Evolutionary conservation across 2,888 invertebrate species (phyloP).

Genomic region (Tetranychus piercei): DNA sequence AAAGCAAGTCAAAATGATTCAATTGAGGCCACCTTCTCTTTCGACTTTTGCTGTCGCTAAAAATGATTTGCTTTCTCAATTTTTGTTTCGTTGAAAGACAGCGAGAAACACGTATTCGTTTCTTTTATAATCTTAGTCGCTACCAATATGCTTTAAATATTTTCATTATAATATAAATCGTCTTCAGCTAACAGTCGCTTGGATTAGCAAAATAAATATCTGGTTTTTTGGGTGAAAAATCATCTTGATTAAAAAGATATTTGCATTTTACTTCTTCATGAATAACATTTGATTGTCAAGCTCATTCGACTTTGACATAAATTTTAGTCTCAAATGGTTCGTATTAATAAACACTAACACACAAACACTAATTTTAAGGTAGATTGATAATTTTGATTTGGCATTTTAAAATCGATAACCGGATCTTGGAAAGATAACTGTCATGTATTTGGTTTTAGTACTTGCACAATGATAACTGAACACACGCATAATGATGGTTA

Average conservation of each 20-base stretch:
- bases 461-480: background rate
- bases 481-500: background rate
- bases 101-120: background rate
- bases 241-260: background rate
- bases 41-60: background rate
- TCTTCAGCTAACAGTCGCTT: background rate
- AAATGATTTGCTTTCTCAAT: background rate
- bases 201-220: background rate
- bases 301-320: background rate
- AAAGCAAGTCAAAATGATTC: background rate
- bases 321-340: background rate
- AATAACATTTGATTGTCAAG: background rate
- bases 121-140: background rate
- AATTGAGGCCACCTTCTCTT: background rate
- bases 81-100: background rate
- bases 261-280: background rate
- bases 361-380: background rate
- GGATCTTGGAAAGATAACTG: background rate
- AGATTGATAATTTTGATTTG: background rate
- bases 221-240: background rate
- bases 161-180: too few relatives aligned
- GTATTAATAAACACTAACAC: too few relatives aligned
- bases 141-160: background rate
- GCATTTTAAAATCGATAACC: background rate
- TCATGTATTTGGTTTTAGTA: background rate